Evolutionary conservation across 2,113 vertebrate genomes (phyloP).

Genomic region (Pungitius pungitius): DNA sequence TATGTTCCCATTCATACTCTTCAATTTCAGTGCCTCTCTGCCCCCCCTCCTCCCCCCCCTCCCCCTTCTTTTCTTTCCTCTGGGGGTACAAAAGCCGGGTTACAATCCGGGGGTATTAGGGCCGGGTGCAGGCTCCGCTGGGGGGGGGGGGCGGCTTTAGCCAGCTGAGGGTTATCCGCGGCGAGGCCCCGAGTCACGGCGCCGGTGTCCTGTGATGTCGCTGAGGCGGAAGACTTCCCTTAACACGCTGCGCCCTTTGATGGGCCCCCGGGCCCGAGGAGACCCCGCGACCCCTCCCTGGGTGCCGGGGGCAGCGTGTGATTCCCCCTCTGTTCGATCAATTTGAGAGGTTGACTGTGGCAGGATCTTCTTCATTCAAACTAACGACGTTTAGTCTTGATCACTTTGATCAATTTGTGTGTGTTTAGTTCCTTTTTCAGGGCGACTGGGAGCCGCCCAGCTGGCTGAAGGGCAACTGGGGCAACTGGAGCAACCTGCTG

Average conservation of each 20-base stretch:
- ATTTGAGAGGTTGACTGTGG: conserved; percentile 25
- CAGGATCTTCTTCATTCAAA: not conserved
- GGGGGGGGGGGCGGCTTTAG: conserved; percentile 76
- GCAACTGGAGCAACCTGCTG: not conserved
- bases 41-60: conserved; percentile 33
- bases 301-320: conserved; percentile 51
- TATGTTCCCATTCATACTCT: conserved; percentile 79
- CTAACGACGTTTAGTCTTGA: not conserved
- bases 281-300: conserved; percentile 57
- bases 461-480: not conserved
- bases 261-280: conserved; percentile 65
- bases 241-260: conserved; percentile 76
- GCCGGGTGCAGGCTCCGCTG: conserved; percentile 74
- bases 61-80: conserved; percentile 46
- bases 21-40: conserved; percentile 66
- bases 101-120: conserved; percentile 79
- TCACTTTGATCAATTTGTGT: not conserved
- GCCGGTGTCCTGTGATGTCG: conserved; percentile 78
- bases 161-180: conserved; percentile 77
- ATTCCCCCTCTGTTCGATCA: conserved; percentile 48
- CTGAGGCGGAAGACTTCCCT: conserved; percentile 82
- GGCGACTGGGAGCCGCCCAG: conserved; percentile 8
- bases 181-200: conserved; percentile 69
- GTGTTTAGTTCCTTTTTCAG: not conserved
- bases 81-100: conserved; percentile 74